Evolutionary conservation across 2,888 invertebrate genomes (phyloP).

Genomic region (Acanthopleura granulata): DNA sequence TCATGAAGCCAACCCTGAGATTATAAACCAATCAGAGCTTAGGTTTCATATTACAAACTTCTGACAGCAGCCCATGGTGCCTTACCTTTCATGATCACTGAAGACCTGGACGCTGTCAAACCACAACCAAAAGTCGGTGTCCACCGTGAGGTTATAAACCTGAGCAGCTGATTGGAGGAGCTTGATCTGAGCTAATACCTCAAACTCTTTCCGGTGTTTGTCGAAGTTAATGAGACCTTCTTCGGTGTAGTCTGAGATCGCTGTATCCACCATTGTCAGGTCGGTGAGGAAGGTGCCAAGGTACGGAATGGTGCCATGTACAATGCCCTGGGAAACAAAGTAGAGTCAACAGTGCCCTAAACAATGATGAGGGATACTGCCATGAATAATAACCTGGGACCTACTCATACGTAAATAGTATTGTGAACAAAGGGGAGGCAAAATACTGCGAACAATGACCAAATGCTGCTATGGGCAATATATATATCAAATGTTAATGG

Average conservation of each 20-base stretch:
- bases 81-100: constrained; percentile 91
- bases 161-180: constrained; percentile 96
- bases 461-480: no score
- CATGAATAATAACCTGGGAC: no score
- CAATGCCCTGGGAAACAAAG: constrained; percentile 49
- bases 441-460: no score
- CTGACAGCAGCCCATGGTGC: no score
- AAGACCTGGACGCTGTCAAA: constrained; percentile 91
- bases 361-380: not conserved
- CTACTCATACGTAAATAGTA: no score
- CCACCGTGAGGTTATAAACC: constrained; percentile 89
- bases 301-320: constrained; percentile 92
- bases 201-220: constrained; percentile 97
- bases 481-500: no score
- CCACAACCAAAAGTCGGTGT: constrained; percentile 94
- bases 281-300: constrained; percentile 98
- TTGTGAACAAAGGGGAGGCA: no score
- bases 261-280: constrained; percentile 98
- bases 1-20: no score
- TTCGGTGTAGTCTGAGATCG: constrained; percentile 72
- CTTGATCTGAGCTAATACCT: constrained; percentile 96
- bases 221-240: constrained; percentile 95
- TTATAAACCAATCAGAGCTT: no score
- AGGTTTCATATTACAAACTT: no score
- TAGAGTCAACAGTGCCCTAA: not conserved